Percentiles rank a stretch among this genome's conserved stretches.
Evolutionary conservation across 2,797 vertebrate species (phyloP).

Genomic region (Melanotaenia nigrans): DNA sequence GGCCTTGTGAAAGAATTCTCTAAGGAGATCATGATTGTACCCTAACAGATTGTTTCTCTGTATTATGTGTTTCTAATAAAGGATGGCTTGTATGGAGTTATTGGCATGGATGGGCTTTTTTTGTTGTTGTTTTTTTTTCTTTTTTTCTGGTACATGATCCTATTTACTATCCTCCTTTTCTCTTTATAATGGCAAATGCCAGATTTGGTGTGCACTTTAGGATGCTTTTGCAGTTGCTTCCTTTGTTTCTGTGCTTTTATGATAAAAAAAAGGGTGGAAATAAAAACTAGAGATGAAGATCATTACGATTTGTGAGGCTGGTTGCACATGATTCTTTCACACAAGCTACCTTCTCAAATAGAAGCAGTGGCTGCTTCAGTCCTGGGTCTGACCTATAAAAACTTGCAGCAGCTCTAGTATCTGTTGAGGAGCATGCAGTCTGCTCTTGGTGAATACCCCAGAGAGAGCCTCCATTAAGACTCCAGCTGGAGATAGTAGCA

Average conservation of each 20-base stretch:
- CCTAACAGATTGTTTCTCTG: constrained; percentile 45
- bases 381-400: constrained; percentile 52
- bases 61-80: constrained; percentile 58
- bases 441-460: constrained; percentile 60
- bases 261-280: constrained; percentile 30
- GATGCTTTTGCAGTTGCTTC: not conserved
- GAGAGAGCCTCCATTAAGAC: constrained; percentile 71
- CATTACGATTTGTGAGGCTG: constrained; percentile 21
- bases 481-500: constrained; percentile 69
- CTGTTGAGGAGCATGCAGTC: constrained; percentile 53
- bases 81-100: constrained; percentile 7
- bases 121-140: constrained; percentile 28
- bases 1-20: constrained; percentile 45
- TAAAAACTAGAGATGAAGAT: constrained; percentile 36
- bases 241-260: constrained; percentile 21
- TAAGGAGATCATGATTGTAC: constrained; percentile 56
- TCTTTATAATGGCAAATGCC: constrained; percentile 21
- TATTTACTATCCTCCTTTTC: constrained; percentile 24
- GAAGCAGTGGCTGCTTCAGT: constrained; percentile 22
- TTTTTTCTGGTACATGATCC: constrained; percentile 32
- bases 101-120: constrained; percentile 10
- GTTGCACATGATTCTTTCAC: constrained; percentile 34
- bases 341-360: constrained; percentile 37
- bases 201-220: constrained; percentile 18
- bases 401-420: constrained; percentile 51